These are phyloP conservation scores for Agrotis exclamationis DNA, from an alignment of 2,888 invertebrate species.

Conservation along the genomic window DNA sequence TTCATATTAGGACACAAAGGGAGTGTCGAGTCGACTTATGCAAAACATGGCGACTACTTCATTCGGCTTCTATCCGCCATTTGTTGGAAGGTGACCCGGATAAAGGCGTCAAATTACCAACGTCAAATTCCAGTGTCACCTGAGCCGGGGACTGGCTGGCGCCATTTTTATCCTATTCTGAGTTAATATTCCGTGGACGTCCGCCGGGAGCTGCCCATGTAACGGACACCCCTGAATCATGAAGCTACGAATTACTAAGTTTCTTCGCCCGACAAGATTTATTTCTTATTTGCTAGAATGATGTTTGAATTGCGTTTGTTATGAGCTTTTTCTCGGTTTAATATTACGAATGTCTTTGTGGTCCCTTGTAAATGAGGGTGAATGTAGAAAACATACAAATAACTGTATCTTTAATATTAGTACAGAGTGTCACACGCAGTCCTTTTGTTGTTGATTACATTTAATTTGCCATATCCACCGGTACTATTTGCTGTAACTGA, in stretches of 20 bases:
- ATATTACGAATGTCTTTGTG: conserved; percentile 54
- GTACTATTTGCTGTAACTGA: not conserved
- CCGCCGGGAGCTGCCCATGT: conserved; percentile 80
- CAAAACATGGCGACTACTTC: conserved; percentile 77
- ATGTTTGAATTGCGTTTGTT: conserved; percentile 65
- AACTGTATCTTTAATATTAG: conserved; percentile 18
- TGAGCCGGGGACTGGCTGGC: conserved; percentile 79
- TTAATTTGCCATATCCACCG: conserved; percentile 15
- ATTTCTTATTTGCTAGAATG: conserved; percentile 64
- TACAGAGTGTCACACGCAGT: not conserved
- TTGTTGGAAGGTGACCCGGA: conserved; percentile 84
- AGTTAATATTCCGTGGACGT: conserved; percentile 88
- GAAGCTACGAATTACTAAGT: conserved; percentile 80
- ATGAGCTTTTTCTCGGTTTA: conserved; percentile 56
- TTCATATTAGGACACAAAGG: conserved; percentile 39
- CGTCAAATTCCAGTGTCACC: conserved; percentile 87
- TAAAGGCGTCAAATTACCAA: conserved; percentile 88
- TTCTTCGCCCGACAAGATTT: conserved; percentile 65
- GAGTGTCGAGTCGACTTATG: conserved; percentile 70
- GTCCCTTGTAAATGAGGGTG: conserved; percentile 38
- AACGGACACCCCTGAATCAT: conserved; percentile 81
- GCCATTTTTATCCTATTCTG: conserved; percentile 87
- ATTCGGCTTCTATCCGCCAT: conserved; percentile 77
- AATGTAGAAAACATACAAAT: conserved; percentile 30
- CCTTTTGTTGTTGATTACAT: conserved; percentile 15